Evolutionary conservation across 2,888 invertebrate genomes (phyloP), one percentile per base, ranked within the genome.

Genomic region (Sinotaia quadrata): DNA sequence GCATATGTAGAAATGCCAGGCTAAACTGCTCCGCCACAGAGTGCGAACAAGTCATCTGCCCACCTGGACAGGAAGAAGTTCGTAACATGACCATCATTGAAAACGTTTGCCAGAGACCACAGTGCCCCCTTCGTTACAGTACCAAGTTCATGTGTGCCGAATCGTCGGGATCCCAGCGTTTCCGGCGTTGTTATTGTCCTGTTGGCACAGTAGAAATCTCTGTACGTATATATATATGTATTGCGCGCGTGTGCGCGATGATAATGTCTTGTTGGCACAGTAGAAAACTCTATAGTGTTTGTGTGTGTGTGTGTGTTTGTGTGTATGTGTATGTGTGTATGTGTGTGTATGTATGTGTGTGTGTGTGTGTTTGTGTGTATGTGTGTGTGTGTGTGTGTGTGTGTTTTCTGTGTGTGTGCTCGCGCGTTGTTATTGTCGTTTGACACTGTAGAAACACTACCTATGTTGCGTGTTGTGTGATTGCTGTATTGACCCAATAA

Each of bases 41-140:
- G 15, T 65, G 65, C 24, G 65, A 65, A 27, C n/a, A 56, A 56
- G 41, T 54, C 27, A 37, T 65, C 18, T 65, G 65, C 33, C 56
- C 54, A 8, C 1, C 15, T 3, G 65, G 47, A 7, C 36, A 37
- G 65, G 65, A 65, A 34, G 56, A 21, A 12, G 56, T 65, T 31
- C 4, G 15, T 2, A 27, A 56, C 44, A n/a, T 56, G 12, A 12
- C 21, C 18, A 0, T 8, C 33, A 27, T 12, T 4, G 33, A 31
- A 0, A 34, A 7, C 21, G n/a, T 5, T 31, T 65, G 65, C 44
- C 56, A 56, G 65, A 27, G 65, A 4, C 41, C n/a, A 12, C 31
- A 33, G 41, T 65, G 65, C 27, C 65, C 65, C 37, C 21, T 15
- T 10, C 24, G 15, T 21, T 65, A 65, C 65, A 33, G 54, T 34